Conservation (phyloP, 64 coral and sea anemone species). For the Astreopora myriophthalma region DNA sequence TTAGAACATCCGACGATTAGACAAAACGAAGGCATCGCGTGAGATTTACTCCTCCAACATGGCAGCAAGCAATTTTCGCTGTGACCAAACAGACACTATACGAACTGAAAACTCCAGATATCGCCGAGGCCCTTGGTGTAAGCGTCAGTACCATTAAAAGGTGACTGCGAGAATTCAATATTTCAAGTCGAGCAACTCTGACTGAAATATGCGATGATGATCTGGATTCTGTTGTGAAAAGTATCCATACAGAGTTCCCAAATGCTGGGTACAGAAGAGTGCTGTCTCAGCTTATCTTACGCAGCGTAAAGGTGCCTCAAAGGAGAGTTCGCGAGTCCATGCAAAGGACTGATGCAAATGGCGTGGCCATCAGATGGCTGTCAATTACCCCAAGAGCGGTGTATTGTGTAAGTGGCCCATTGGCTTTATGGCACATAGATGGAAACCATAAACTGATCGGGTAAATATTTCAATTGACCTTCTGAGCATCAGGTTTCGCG, state of each 20-base stretch:
- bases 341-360: too few relatives aligned
- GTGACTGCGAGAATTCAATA: slow-evolving; percentile 34
- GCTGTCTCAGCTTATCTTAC: too few relatives aligned
- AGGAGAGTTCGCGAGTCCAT: too few relatives aligned
- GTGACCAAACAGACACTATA: slow-evolving; percentile 11
- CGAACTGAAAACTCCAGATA: background rate
- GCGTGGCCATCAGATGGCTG: too few relatives aligned
- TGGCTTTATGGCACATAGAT: too few relatives aligned
- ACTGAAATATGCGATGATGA: background rate
- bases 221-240: background rate
- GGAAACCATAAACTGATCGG: background rate
- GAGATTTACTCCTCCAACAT: too few relatives aligned
- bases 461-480: background rate
- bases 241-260: slow-evolving; percentile 20
- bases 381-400: too few relatives aligned
- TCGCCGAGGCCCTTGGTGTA: background rate
- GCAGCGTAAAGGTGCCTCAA: too few relatives aligned
- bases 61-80: background rate
- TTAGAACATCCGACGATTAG: too few relatives aligned
- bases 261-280: background rate
- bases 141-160: slow-evolving; percentile 36
- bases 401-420: too few relatives aligned
- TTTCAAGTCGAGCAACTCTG: background rate
- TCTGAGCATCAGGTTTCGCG: too few relatives aligned
- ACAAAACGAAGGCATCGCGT: too few relatives aligned